These are phyloP conservation scores for Pocillopora grandis DNA, from an alignment of 92 coral and sea anemone genomes.

Conservation along the genomic window DNA sequence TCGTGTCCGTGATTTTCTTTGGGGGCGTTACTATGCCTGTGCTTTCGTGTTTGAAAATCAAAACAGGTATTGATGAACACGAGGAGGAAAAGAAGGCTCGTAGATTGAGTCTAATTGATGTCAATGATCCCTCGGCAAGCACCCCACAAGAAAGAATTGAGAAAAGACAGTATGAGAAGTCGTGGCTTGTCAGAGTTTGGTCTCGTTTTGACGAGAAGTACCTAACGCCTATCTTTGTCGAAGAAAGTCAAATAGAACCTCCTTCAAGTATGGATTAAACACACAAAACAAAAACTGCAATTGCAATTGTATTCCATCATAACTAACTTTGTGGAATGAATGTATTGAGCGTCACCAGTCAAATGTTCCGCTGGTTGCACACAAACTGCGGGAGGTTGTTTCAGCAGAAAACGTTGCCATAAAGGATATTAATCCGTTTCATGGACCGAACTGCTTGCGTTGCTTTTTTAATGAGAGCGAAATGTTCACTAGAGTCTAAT, in stretches of 20 bases:
- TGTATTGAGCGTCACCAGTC: no score
- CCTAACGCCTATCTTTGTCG: slow-evolving; percentile 91
- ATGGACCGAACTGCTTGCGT: no score
- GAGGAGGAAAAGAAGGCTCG: slow-evolving; percentile 93
- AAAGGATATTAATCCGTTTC: no score
- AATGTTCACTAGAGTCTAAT: no score
- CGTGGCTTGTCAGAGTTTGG: slow-evolving; percentile 98
- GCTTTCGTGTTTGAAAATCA: slow-evolving; percentile 76
- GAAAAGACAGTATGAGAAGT: slow-evolving; percentile 92
- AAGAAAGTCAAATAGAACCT: slow-evolving; percentile 78
- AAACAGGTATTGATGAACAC: slow-evolving; percentile 87
- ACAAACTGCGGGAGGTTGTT: no score
- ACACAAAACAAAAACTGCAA: no score
- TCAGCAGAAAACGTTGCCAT: no score
- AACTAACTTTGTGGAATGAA: no score
- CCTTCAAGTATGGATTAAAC: not conserved
- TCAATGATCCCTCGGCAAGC: slow-evolving; percentile 94
- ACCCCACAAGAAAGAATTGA: slow-evolving; percentile 93
- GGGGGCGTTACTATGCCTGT: slow-evolving; percentile 91
- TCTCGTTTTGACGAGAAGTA: slow-evolving; percentile 88
- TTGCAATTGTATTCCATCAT: no score
- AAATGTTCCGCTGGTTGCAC: no score
- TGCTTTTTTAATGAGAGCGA: no score
- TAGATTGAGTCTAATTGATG: slow-evolving; percentile 86
- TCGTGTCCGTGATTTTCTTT: slow-evolving; percentile 91